Base-by-base conservation (phyloP, 2,888 invertebrate genomes). In the Ernsta delagoae region DNA sequence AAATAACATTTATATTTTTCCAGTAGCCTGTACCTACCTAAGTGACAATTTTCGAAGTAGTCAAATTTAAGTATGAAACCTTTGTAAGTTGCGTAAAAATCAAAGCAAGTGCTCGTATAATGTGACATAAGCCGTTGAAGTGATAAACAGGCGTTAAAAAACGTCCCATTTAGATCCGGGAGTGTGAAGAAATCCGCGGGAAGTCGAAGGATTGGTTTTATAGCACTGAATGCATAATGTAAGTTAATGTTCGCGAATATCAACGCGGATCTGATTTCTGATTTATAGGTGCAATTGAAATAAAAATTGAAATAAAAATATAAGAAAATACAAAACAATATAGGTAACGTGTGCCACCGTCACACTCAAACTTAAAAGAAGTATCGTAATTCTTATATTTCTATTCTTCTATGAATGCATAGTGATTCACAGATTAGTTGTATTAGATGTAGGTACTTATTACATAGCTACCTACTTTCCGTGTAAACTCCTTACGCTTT, bases 191-290 rank as follows among this genome's bases (percentile, higher is more conserved):
- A 88, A 89, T 90, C 90, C 88, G 78, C 78, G 71, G 83, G 82
- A 86, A 84, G 85, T 82, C 80, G 83, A 80, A 77, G 88, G 89
- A 89, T 90, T 75, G 76, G 73, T 85, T 90, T 92, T 89, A 92
- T 90, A 80, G 86, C 86, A 75, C 77, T 71, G 74, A 73, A 79
- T 74, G 90, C 79, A 90, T 91, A 91, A 91, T 90, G 84, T 83
- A 72, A 70, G 70, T 70, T 68, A 84, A 85, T 83, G 79, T 79
- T 71, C 70, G 69, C 70, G 66, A 60, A 39, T 57, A 43, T 63
- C 45, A 36, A 24, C 69, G 70, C 70, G 48, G 56, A 62, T 68
- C 56, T 62, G 48, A 62, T 62, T 41, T 11, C 12, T 68, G 68
- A 68, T 68, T 68, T 68, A 68, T 68, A 57, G 56, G 9, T 57